Evolutionary conservation across 1,140 invertebrate species (phyloP), one percentile per base, ranked within the genome.

Genomic region (Tigriopus japonicus): DNA sequence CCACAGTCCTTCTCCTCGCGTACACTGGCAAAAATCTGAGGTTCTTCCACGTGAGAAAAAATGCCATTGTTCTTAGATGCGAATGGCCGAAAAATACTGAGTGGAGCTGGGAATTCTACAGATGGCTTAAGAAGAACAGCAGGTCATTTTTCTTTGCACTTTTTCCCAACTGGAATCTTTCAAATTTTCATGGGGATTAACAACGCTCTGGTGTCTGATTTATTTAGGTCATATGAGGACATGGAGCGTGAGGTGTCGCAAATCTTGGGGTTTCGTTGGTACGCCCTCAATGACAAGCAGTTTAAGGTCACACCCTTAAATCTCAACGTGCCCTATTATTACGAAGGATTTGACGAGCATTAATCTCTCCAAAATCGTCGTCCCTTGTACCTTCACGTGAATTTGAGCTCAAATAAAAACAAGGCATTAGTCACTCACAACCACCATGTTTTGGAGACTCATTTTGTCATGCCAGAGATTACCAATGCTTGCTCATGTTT

Each of bases 1-100:
- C 81, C 0, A 87, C 85, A 1, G 74, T 87, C 13, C 69, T 90
- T 24, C 71, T 88, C n/a, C 74, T 88, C 28, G 83, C 80, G 0
- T 73, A 76, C 42, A 78, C 77, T 1, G 79, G 78, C 2, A 78
- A 78, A 59, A 79, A 79, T 63, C 71, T 91, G 21, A 71, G 74
- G 40, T 74, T 74, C 41, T 72, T 89, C 0, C 75, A 81, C 59
- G 78, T 90, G 0, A 71, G 87, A 49, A 73, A 80, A 45, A 86
- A 87, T 68, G 84, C 79, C 1, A 61, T 61, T 23, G 53, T 61
- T 35, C 51, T 61, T 6, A 61, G 52, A 53, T 61, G 59, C 51
- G 59, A 61, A 28, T 61, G 59, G 59, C 43, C 43, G n/a, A 61
- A 40, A 54, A 56, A 24, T 42, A 7, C 43, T 28, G 59, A 61